Evolutionary conservation across 2,888 invertebrate genomes (phyloP), one percentile per base, ranked within the genome.

Genomic region (Thera obeliscata): DNA sequence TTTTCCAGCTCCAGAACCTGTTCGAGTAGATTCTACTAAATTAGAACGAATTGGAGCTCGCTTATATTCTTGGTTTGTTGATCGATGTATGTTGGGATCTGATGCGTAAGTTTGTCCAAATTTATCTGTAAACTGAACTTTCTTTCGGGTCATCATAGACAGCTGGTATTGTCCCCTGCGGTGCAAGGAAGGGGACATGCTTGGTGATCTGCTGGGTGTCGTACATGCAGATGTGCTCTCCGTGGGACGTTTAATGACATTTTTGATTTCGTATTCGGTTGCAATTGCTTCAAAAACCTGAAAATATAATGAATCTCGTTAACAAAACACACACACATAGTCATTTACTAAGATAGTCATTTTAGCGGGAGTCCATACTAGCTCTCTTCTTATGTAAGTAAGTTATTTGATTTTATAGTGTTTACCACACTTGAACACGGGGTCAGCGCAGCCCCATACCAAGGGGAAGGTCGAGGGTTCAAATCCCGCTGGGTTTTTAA

Each of bases 241-340:
- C 0, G 75, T 79, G 0, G 82, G 81, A 2, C 79, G 81, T 68
- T 81, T 86, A 2, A 78, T 72, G 0, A 86, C 74, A 9, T 82
- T 85, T 72, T 91, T 93, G 6, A 93, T 78, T 76, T 92, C 90
- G 65, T 92, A 93, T 76, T 93, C 93, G 5, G 83, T 84, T 56
- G 92, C 93, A 71, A 93, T 93, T 2, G 93, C 91, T 85, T 93
- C 93, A 67, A 93, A 92, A 0, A 93, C 91, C 93, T 93, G 78
- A 3, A 79, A 81, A 63, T 61, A 6, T n/a, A 52, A 46, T n/a
- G 3, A 2, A 7, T n/a, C 7, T 49, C n/a, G 12, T 49, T 49
- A 4, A 49, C 5, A n/a, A 3, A n/a, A 3, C 48, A 5, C 3
- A 38, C 38, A 38, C 6, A 1, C 38, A 41, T 6, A 41, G 41